These are phyloP conservation scores for Zaprionus lineosus DNA, from an alignment of 2,888 invertebrate species.

Conservation along the genomic window DNA sequence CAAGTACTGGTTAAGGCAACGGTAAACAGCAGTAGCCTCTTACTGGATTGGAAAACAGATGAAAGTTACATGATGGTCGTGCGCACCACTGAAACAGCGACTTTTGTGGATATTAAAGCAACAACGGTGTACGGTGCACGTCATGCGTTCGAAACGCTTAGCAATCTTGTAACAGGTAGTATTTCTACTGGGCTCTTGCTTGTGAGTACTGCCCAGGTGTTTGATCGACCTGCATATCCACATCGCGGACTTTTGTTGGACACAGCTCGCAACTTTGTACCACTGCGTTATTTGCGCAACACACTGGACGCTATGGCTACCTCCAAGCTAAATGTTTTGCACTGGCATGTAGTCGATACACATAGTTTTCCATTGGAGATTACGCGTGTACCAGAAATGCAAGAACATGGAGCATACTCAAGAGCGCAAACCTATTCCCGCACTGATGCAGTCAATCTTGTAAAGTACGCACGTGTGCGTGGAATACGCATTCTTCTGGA, in stretches of 20 bases:
- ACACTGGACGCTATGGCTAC: constrained; percentile 92
- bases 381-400: constrained; percentile 88
- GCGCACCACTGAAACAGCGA: constrained; percentile 84
- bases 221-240: constrained; percentile 90
- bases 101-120: constrained; percentile 85
- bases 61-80: constrained; percentile 87
- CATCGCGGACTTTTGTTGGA: constrained; percentile 95
- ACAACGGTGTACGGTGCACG: constrained; percentile 88
- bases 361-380: constrained; percentile 95
- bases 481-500: constrained; percentile 94
- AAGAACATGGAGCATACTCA: constrained; percentile 89
- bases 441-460: constrained; percentile 86
- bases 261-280: constrained; percentile 93
- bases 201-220: constrained; percentile 86
- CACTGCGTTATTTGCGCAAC: constrained; percentile 86
- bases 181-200: constrained; percentile 85
- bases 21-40: constrained; percentile 83
- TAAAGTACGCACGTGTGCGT: constrained; percentile 89
- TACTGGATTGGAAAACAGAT: constrained; percentile 87
- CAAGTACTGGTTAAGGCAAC: constrained; percentile 85
- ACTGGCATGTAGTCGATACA: constrained; percentile 95
- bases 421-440: constrained; percentile 87
- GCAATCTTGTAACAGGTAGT: constrained; percentile 85
- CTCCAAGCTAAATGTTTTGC: constrained; percentile 95
- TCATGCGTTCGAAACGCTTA: constrained; percentile 90